Conservation (phyloP, 2,888 invertebrate genomes). For the Therioaphis trifolii region DNA sequence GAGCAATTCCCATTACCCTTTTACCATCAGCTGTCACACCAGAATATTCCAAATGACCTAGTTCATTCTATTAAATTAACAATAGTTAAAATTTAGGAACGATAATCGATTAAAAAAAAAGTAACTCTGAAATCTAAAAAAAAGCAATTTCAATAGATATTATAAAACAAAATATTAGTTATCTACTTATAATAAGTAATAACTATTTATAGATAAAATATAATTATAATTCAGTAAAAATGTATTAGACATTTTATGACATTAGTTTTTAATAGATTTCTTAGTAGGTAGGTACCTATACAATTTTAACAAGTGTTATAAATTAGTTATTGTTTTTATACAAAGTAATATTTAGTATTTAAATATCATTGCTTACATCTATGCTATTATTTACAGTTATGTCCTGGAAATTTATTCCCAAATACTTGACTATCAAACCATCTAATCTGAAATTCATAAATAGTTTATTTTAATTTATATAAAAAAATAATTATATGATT, state of each 20-base stretch:
- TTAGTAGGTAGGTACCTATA: no score
- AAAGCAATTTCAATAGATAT: no score
- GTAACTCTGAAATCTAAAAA: no score
- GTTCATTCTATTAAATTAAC: slow-evolving; percentile 31
- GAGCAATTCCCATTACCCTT: slow-evolving; percentile 70
- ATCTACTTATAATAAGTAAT: background rate
- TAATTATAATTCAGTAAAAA: no score
- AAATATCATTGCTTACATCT: background rate
- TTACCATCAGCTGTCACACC: slow-evolving; percentile 69
- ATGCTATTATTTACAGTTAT: background rate
- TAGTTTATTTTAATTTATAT: no score
- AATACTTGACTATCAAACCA: slow-evolving; percentile 15
- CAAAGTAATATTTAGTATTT: no score
- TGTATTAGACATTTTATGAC: no score
- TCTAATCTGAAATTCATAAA: slow-evolving; percentile 44
- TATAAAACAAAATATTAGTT: no score
- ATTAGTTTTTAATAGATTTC: no score
- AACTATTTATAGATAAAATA: background rate
- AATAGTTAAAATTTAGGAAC: background rate
- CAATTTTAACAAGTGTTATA: no score
- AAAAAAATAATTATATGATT: no score
- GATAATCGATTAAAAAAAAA: background rate
- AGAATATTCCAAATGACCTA: slow-evolving; percentile 72
- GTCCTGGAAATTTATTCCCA: slow-evolving; percentile 44
- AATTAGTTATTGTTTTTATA: no score